Conservation (phyloP, 2,888 invertebrate genomes). For the Pilophorus perplexus region DNA sequence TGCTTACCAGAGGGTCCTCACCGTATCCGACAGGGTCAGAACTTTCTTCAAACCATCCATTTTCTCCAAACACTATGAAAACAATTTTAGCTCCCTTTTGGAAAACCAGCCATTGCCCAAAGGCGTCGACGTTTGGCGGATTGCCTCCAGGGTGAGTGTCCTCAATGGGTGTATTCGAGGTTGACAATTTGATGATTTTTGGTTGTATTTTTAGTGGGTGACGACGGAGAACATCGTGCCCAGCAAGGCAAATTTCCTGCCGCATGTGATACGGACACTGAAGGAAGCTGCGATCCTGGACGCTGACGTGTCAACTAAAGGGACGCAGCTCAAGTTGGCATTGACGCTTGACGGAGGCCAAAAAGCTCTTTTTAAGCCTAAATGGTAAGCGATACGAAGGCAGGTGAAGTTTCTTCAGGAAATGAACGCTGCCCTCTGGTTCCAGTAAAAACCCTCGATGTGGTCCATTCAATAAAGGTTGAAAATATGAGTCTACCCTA, state of each 20-base stretch:
- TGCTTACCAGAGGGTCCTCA: neutral
- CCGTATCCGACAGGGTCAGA: neutral
- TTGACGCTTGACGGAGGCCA: slow-evolving; percentile 71
- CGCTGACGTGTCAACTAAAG: slow-evolving; percentile 77
- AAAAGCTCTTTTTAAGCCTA: slow-evolving; percentile 84
- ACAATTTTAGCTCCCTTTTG: slow-evolving; percentile 22
- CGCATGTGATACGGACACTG: slow-evolving; percentile 65
- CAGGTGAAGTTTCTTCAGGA: no score
- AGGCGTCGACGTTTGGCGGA: slow-evolving; percentile 1
- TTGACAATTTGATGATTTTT: neutral
- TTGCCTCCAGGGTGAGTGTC: slow-evolving; percentile 6
- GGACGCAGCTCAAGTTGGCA: slow-evolving; percentile 86
- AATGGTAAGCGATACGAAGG: slow-evolving; percentile 74
- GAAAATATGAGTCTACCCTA: no score
- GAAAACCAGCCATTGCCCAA: neutral
- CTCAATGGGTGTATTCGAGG: neutral
- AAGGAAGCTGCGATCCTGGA: slow-evolving; percentile 65
- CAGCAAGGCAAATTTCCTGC: slow-evolving; percentile 55
- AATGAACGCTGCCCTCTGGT: no score
- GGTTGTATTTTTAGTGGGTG: slow-evolving; percentile 51
- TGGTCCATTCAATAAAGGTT: no score
- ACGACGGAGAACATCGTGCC: slow-evolving; percentile 52
- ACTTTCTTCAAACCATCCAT: slow-evolving; percentile 12
- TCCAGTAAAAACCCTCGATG: no score
- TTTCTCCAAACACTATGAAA: neutral